Evolutionary conservation across 2,113 vertebrate genomes (phyloP).

Genomic region (Plotosus lineatus): DNA sequence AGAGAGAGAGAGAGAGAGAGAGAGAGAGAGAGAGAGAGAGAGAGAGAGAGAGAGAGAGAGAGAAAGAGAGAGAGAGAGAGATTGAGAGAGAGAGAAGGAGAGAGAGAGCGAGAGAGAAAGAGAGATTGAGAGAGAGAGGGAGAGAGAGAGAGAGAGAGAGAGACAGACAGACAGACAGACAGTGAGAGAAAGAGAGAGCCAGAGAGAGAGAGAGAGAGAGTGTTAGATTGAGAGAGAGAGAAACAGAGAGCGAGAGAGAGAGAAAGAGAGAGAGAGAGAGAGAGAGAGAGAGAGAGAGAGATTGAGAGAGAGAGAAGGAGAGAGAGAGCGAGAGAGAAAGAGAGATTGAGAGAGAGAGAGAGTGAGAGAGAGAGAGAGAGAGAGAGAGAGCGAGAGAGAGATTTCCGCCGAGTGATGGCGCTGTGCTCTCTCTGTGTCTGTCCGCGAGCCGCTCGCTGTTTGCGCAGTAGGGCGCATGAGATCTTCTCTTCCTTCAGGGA

Average conservation of each 20-base stretch:
- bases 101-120: background rate
- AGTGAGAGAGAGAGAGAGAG: background rate
- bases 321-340: background rate
- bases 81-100: background rate
- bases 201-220: too few relatives aligned
- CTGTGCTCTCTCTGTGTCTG: constrained; percentile 31
- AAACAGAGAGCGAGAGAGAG: background rate
- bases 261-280: background rate
- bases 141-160: background rate
- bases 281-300: too few relatives aligned
- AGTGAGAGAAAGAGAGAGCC: background rate
- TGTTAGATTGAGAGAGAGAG: too few relatives aligned
- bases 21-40: background rate
- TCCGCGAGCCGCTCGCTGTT: constrained; percentile 24
- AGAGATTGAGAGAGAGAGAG: background rate
- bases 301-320: too few relatives aligned
- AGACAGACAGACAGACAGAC: background rate
- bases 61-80: background rate
- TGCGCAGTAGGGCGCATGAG: constrained; percentile 18
- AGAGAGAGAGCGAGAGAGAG: background rate
- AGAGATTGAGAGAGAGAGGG: background rate
- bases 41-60: background rate
- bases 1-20: background rate
- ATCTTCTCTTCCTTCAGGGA: background rate
- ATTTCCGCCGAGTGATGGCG: constrained; percentile 32